These are phyloP conservation scores for Galaxea fascicularis DNA, from an alignment of 92 coral and sea anemone species.

Conservation along the genomic window DNA sequence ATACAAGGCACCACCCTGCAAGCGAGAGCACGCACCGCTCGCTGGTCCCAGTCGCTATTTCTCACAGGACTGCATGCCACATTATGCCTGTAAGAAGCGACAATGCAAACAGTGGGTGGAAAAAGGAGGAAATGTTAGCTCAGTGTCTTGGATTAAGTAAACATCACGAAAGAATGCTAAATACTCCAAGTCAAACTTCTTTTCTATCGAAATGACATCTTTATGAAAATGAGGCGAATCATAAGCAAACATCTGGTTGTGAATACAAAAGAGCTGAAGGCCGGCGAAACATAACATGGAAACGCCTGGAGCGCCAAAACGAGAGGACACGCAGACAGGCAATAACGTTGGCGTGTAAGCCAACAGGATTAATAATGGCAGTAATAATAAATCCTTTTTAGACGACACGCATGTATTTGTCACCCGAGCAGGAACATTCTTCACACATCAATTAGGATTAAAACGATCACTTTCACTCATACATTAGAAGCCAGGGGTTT, in stretches of 20 bases:
- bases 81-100: constrained; percentile 47
- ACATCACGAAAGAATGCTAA: constrained; percentile 88
- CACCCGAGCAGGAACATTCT: constrained; percentile 29
- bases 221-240: constrained; percentile 80
- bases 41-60: constrained; percentile 33
- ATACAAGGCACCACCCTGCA: constrained; percentile 28
- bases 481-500: constrained; percentile 12
- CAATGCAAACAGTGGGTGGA: constrained; percentile 75
- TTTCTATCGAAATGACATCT: constrained; percentile 74
- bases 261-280: constrained; percentile 48
- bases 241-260: constrained; percentile 77
- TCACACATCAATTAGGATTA: constrained; percentile 31
- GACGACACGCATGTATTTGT: constrained; percentile 35
- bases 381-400: constrained; percentile 48
- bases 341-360: constrained; percentile 33
- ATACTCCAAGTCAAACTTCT: constrained; percentile 86
- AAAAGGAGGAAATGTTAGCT: constrained; percentile 74
- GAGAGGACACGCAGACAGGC: constrained; percentile 7
- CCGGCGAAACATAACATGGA: constrained; percentile 20
- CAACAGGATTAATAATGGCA: constrained; percentile 39
- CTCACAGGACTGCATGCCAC: constrained; percentile 29
- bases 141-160: constrained; percentile 72
- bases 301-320: constrained; percentile 9
- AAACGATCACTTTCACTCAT: constrained; percentile 31
- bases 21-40: constrained; percentile 25